Evolutionary conservation across 2,888 invertebrate species (phyloP), one percentile per base, ranked within the genome.

Genomic region (Corythucha ciliata): DNA sequence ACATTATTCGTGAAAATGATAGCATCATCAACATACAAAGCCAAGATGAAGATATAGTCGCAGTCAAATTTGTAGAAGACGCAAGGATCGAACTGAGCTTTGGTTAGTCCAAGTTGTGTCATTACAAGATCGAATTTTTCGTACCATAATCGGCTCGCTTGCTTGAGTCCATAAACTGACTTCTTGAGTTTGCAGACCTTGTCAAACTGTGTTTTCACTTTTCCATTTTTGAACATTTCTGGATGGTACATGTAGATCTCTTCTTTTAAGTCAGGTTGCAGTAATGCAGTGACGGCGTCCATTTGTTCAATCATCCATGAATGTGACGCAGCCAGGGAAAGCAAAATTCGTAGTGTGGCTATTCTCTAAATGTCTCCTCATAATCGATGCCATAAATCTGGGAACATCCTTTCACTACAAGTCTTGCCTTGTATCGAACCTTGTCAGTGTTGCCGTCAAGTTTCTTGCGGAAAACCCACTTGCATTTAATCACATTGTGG

Each of bases 391-490:
- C 49, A 20, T 10, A 14, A 12, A 12, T 20, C n/a, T 48, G 48
- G 14, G 18, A n/a, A 21, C 5, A 54, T 12, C 54, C 47, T 21
- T 37, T 32, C 8, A 37, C 60, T 26, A 63, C 63, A 3, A 63
- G 55, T 25, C 64, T 41, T 16, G 60, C 64, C 47, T 62, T 65
- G 57, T 57, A 62, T 29, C 29, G 10, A 10, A 29, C 29, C 10
- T 10, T 29, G 10, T 29, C n/a, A n/a, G 10, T n/a, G n/a, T 29
- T 29, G 10, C n/a, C 29, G 29, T 29, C 29, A 12, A 12, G 10
- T 29, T 29, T 29, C 29, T 29, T 29, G 10, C n/a, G 10, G n/a
- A 12, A 29, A 10, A 29, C 29, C 29, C 29, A 29, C n/a, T 29
- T 29, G n/a, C 29, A 29, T 29, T 10, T 29, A 29, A 29, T 29